Conservation (phyloP, 1,140 invertebrate genomes). For the Rhagoletis zephyria region DNA sequence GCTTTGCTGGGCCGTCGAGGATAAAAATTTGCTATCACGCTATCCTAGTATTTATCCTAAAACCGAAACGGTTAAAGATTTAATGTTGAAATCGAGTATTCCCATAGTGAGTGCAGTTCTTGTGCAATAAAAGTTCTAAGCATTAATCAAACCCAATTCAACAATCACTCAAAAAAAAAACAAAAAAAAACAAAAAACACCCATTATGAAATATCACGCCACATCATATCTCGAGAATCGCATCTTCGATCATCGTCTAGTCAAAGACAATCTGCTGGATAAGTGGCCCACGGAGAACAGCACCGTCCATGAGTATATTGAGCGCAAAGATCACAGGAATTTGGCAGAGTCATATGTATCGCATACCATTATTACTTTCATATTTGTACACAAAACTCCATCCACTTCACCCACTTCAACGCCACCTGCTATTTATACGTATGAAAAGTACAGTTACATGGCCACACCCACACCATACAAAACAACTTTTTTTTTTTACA, state of each 20-base stretch:
- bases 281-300: slow-evolving; percentile 66
- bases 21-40: slow-evolving; percentile 64
- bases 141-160: not conserved
- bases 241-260: slow-evolving; percentile 70
- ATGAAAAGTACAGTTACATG: not conserved
- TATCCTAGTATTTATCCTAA: slow-evolving; percentile 63
- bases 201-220: slow-evolving; percentile 59
- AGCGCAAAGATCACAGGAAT: slow-evolving; percentile 72
- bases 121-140: slow-evolving; percentile 18
- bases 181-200: slow-evolving; percentile 20
- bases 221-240: slow-evolving; percentile 70
- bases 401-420: not conserved
- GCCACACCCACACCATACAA: not conserved
- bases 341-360: slow-evolving; percentile 72
- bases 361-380: slow-evolving; percentile 20
- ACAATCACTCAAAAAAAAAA: slow-evolving; percentile 47
- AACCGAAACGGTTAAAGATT: slow-evolving; percentile 69
- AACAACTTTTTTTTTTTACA: not conserved
- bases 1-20: slow-evolving; percentile 70
- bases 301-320: slow-evolving; percentile 67
- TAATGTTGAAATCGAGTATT: slow-evolving; percentile 68
- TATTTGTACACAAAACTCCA: not conserved
- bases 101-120: slow-evolving; percentile 68
- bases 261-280: slow-evolving; percentile 71
- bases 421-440: not conserved